phyloP scores from a whole-genome alignment of 2,113 vertebrate genomes.

The Tringa solitaria region DNA sequence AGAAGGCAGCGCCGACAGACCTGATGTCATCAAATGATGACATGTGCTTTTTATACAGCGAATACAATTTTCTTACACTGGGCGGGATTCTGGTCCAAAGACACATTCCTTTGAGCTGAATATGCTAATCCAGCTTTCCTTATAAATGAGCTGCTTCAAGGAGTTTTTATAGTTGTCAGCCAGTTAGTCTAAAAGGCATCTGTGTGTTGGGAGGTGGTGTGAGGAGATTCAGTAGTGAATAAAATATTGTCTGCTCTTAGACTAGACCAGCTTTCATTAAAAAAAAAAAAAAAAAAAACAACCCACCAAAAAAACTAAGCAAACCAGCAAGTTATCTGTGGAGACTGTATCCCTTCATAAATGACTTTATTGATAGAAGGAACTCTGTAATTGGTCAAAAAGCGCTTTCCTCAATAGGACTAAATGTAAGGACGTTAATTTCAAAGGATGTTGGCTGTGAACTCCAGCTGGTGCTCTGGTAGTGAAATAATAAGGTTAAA shows the following conservation, averaged over 20 bases:
- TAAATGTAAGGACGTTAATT: neutral
- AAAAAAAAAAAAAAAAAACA: neutral
- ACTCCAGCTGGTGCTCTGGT: neutral
- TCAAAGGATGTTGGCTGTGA: neutral
- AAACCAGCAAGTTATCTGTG: neutral
- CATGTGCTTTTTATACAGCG: neutral
- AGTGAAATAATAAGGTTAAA: neutral
- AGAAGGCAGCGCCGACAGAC: neutral
- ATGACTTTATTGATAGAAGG: neutral
- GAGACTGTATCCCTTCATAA: neutral
- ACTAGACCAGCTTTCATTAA: neutral
- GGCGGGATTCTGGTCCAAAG: constrained; percentile 21
- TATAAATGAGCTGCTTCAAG: neutral
- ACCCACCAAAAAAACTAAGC: no score
- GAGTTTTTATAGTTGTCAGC: neutral
- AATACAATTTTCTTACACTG: neutral
- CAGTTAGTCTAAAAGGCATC: constrained; percentile 22
- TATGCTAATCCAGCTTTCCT: neutral
- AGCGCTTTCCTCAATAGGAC: neutral
- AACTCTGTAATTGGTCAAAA: neutral
- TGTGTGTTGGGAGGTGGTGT: constrained; percentile 5
- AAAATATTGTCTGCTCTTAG: neutral
- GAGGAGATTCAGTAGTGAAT: constrained; percentile 12
- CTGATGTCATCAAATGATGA: neutral
- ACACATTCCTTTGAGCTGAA: constrained; percentile 17